Conservation (phyloP, 2,797 vertebrate genomes). For the Molossus molossus region DNA sequence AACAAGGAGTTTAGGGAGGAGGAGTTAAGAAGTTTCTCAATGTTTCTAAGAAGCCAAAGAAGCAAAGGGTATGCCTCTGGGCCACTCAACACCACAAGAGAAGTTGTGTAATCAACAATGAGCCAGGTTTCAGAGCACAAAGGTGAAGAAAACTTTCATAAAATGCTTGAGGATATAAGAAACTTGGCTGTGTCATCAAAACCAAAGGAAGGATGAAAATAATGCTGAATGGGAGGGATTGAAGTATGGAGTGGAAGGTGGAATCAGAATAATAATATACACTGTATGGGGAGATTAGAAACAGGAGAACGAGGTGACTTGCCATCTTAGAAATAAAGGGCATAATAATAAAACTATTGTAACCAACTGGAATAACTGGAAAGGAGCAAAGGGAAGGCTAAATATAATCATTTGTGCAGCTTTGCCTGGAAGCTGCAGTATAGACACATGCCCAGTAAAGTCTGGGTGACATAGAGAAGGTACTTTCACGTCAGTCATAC, state of each 20-base stretch:
- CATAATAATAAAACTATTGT: no score
- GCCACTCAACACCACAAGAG: not conserved
- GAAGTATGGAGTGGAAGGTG: not conserved
- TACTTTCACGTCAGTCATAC: no score
- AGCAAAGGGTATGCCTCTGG: not conserved
- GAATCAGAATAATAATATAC: not conserved
- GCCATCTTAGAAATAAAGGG: not conserved
- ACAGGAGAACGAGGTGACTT: not conserved
- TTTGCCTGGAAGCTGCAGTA: no score
- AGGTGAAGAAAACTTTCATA: not conserved
- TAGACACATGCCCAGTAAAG: no score
- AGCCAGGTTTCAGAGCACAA: not conserved
- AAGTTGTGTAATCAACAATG: not conserved
- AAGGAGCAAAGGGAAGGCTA: no score
- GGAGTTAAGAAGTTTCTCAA: no score
- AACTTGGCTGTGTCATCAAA: not conserved
- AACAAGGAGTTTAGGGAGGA: no score
- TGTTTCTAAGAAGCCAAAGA: not conserved
- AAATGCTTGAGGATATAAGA: not conserved
- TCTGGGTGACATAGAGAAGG: no score
- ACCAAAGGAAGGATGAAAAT: not conserved
- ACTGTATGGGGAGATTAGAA: not conserved
- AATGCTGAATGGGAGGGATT: not conserved
- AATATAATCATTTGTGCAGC: no score
- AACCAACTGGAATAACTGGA: no score